Percentiles rank a stretch among this genome's conserved stretches.
These are phyloP conservation scores for Lerema accius DNA, from an alignment of 1,140 invertebrate genomes.

Conservation along the genomic window DNA sequence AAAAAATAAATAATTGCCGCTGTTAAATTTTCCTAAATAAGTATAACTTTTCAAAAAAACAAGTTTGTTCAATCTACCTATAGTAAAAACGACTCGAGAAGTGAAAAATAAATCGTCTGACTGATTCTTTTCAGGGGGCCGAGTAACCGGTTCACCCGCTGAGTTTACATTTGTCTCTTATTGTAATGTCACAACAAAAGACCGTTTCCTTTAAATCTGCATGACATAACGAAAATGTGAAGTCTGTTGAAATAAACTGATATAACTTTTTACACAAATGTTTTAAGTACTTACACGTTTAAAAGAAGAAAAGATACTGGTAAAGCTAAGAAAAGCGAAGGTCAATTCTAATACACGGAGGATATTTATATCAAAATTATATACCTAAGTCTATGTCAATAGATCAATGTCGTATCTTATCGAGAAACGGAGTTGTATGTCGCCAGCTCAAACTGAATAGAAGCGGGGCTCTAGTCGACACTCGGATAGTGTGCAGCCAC, in stretches of 20 bases:
- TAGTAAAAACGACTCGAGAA: background rate
- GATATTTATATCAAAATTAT: no score
- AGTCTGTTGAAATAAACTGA: background rate
- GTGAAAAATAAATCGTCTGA: background rate
- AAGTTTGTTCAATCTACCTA: no score
- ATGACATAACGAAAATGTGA: constrained; percentile 9
- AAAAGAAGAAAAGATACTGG: no score
- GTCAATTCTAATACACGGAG: no score
- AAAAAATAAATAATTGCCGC: no score
- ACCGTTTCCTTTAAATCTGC: constrained; percentile 10
- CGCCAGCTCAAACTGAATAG: constrained; percentile 8
- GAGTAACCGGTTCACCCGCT: constrained; percentile 2
- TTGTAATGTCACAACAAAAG: constrained; percentile 18
- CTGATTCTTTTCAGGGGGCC: constrained; percentile 6
- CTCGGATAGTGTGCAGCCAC: constrained; percentile 14
- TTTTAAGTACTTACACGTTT: no score
- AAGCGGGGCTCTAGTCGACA: constrained; percentile 9
- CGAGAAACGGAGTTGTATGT: constrained; percentile 2
- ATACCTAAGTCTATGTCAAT: no score
- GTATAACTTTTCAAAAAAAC: no score
- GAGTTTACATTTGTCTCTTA: constrained; percentile 9
- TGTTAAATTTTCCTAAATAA: no score
- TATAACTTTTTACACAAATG: constrained; percentile 7
- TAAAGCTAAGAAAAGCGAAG: no score
- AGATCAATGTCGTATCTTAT: background rate